A percentile compares a stretch with the other conserved stretches of the same genome.
Conservation (phyloP, 2,113 vertebrate genomes). For the Petrocephalus zakoni region DNA sequence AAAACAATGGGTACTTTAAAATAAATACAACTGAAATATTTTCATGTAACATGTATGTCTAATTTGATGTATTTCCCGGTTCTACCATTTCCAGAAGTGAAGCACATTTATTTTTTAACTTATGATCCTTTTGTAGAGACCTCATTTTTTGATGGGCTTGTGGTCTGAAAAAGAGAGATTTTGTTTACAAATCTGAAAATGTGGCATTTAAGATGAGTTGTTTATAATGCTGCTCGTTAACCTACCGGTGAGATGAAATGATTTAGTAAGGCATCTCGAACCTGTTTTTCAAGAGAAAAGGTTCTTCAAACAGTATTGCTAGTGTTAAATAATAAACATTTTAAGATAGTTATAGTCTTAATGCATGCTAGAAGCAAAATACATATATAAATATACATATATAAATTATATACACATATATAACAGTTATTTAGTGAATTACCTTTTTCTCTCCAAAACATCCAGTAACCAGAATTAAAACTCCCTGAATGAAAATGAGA, state of each 20-base stretch:
- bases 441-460: conserved; percentile 59
- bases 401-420: neutral
- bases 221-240: neutral
- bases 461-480: conserved; percentile 61
- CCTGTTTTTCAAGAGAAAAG: conserved; percentile 37
- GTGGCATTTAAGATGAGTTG: neutral
- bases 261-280: conserved; percentile 40
- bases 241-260: conserved; percentile 37
- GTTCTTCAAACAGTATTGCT: neutral
- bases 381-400: neutral
- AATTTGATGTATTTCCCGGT: neutral
- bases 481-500: conserved; percentile 49
- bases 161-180: conserved; percentile 23
- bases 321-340: neutral
- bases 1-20: neutral
- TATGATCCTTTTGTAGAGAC: conserved; percentile 33
- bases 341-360: neutral
- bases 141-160: conserved; percentile 26
- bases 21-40: neutral
- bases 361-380: neutral
- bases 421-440: conserved; percentile 21
- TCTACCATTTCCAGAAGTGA: conserved; percentile 21
- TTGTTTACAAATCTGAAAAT: neutral
- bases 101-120: conserved; percentile 37
- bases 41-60: neutral